Base-by-base conservation (phyloP, 2,888 invertebrate species). In the Vandiemenella viatica region DNA sequence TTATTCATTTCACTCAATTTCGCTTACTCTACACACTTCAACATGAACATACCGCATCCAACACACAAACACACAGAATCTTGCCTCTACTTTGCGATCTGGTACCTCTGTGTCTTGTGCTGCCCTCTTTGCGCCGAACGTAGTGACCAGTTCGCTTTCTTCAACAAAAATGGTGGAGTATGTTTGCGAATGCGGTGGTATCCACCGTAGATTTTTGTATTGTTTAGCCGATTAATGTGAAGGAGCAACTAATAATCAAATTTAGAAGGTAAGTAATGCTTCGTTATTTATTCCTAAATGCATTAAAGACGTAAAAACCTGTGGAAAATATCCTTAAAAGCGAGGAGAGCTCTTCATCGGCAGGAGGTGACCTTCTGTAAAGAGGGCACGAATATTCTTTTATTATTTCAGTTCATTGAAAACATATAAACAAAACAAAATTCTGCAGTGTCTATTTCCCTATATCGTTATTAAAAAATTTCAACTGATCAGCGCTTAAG, bases 141-240 rank as follows among this genome's bases (percentile, higher is more conserved):
- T 32, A 32, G n/a, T n/a, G 32, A 32, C 32, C n/a, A 32, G 32
- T 2, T 23, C 4, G 44, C 37, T 45, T 42, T 43, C 37, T 48
- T 48, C 48, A 37, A 43, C 45, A 50, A 51, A 51, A 51, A 50
- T 51, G 51, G 49, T 48, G 50, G 49, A 46, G 48, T 41, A 37
- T 23, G 40, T 32, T 13, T 13, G 32, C 32, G 32, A 32, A 32
- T 2, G 10, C n/a, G 32, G 32, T 32, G 32, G 32, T 10, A 32
- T 32, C 32, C 32, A 32, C 32, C 32, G 32, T 13, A 32, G n/a
- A n/a, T 32, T 32, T 32, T 32, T n/a, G 32, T 13, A 10, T 32
- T 32, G 32, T 32, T 32, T 4, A 13, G 10, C n/a, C n/a, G n/a
- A 32, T 32, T 32, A 6, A 42, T 20, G 17, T 42, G 42, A 42